Evolutionary conservation across 2,113 vertebrate species (phyloP).

Genomic region (Brachypteracias leptosomus): DNA sequence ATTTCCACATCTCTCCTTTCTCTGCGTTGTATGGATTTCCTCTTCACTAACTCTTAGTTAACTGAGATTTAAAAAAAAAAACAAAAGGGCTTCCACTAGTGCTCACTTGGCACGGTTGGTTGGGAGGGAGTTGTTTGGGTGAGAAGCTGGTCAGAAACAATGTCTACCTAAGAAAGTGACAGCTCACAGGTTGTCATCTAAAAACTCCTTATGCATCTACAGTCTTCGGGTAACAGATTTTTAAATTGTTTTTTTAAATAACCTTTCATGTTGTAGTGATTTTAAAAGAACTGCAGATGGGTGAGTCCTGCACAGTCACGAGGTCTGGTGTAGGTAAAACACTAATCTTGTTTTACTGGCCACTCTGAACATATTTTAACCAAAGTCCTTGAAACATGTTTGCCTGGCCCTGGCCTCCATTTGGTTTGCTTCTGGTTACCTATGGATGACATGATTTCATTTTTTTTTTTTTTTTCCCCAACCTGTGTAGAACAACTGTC

Average conservation of each 20-base stretch:
- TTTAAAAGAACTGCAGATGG: too few species aligned
- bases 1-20: not conserved
- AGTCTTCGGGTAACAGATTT: not conserved
- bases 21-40: not conserved
- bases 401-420: not conserved
- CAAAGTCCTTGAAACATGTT: fast-evolving
- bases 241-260: not conserved
- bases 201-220: not conserved
- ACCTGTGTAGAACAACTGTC: not conserved
- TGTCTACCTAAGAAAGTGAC: not conserved
- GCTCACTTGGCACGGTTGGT: fast-evolving
- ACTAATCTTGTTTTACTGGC: not conserved
- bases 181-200: not conserved
- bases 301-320: too few species aligned
- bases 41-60: not conserved
- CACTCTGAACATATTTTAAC: not conserved
- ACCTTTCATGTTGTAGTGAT: too few species aligned
- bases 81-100: not conserved
- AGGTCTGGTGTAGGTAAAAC: too few species aligned
- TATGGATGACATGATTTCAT: not conserved
- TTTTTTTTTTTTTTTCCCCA: not conserved
- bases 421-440: not conserved
- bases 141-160: not conserved
- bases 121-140: not conserved
- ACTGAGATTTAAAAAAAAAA: not conserved